phyloP scores from a whole-genome alignment of 2,113 vertebrate species.

The Semnornis frantzii region DNA sequence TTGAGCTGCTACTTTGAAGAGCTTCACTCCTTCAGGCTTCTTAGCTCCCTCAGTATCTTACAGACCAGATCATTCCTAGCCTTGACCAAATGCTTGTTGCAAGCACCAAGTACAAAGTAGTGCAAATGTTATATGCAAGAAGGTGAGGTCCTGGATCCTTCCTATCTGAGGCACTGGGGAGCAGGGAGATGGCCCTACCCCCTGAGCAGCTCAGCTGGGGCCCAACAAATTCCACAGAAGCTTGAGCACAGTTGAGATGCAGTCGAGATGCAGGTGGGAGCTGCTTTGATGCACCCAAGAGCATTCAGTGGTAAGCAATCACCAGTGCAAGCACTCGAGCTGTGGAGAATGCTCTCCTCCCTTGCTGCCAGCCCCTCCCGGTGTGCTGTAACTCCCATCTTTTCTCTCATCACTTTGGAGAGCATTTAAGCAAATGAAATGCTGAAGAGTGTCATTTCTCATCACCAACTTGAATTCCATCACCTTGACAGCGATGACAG shows the following conservation, averaged over 20 bases:
- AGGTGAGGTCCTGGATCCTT: background rate
- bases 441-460: background rate
- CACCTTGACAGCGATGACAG: background rate
- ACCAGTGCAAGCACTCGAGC: background rate
- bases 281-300: background rate
- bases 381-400: background rate
- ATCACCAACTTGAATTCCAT: constrained; percentile 28
- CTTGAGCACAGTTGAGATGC: fast-evolving
- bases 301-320: background rate
- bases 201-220: background rate
- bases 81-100: background rate
- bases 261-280: fast-evolving
- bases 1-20: background rate
- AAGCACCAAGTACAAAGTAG: fast-evolving
- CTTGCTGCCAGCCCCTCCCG: background rate
- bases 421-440: background rate
- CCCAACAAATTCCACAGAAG: background rate
- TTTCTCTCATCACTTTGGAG: background rate
- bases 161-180: background rate
- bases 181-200: background rate
- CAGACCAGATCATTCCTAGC: background rate
- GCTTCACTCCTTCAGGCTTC: background rate
- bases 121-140: fast-evolving
- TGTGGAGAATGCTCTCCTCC: background rate
- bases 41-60: background rate